phyloP scores from a whole-genome alignment of 2,797 vertebrate species.

The Schizopygopsis malacanthus region DNA sequence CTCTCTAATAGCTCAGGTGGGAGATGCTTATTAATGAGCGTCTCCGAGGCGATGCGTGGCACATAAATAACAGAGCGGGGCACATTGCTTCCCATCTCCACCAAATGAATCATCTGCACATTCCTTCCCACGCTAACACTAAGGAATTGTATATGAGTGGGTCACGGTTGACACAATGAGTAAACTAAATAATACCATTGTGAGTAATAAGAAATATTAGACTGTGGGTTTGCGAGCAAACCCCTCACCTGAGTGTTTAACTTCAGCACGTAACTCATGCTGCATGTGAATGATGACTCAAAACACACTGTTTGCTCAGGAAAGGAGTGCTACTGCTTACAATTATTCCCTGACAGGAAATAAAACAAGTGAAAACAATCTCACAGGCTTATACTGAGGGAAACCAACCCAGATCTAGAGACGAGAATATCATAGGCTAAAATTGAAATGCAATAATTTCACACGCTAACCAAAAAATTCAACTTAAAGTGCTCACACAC shows the following conservation, averaged over 20 bases:
- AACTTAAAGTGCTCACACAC: not conserved
- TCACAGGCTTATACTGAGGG: not conserved
- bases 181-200: constrained; percentile 30
- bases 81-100: constrained; percentile 57
- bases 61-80: constrained; percentile 76
- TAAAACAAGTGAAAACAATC: not conserved
- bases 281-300: constrained; percentile 11
- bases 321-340: not conserved
- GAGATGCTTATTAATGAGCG: constrained; percentile 78
- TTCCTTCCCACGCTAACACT: constrained; percentile 36
- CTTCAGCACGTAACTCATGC: not conserved
- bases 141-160: constrained; percentile 44
- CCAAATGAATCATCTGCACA: constrained; percentile 60
- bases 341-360: not conserved
- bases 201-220: not conserved
- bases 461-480: not conserved
- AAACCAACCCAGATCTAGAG: not conserved
- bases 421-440: not conserved
- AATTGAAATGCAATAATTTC: not conserved
- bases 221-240: not conserved
- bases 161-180: constrained; percentile 38
- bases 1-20: constrained; percentile 67
- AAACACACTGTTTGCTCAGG: not conserved
- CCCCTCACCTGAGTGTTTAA: not conserved
- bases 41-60: constrained; percentile 76